phyloP scores from a whole-genome alignment of 2,797 vertebrate species.

The Ibycter americanus region DNA sequence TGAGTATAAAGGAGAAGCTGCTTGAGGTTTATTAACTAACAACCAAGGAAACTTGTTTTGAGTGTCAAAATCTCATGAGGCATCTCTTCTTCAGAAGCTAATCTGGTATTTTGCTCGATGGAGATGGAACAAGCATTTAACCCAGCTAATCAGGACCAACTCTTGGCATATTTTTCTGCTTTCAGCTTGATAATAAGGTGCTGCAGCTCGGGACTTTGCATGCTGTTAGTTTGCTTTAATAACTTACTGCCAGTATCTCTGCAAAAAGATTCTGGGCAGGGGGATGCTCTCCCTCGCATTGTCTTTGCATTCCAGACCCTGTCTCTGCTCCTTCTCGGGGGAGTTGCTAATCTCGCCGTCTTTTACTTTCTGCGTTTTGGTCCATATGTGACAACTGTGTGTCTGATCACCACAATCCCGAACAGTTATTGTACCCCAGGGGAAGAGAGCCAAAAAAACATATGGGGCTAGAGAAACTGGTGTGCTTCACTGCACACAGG shows the following conservation, averaged over 20 bases:
- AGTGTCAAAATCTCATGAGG: slow-evolving; percentile 35
- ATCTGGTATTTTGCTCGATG: not conserved
- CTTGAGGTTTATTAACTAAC: slow-evolving; percentile 32
- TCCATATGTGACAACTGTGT: slow-evolving; percentile 31
- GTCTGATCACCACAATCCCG: slow-evolving; percentile 52
- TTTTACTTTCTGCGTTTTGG: slow-evolving; percentile 12
- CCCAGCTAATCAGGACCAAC: slow-evolving; percentile 1
- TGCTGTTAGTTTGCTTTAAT: not conserved
- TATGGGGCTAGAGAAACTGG: slow-evolving; percentile 50
- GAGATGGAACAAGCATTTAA: slow-evolving; percentile 6
- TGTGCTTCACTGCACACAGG: slow-evolving; percentile 47
- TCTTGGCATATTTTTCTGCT: not conserved
- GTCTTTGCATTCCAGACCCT: not conserved
- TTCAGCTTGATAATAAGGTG: not conserved
- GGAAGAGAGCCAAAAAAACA: slow-evolving; percentile 68
- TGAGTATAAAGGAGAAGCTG: not conserved
- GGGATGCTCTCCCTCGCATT: not conserved
- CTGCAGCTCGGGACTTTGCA: not conserved
- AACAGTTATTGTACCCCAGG: slow-evolving; percentile 61
- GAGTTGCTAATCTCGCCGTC: not conserved
- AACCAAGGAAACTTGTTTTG: not conserved
- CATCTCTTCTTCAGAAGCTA: not conserved
- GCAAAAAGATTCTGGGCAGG: not conserved
- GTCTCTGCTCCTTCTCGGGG: not conserved
- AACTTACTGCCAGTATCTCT: not conserved